Evolutionary conservation across 2,797 vertebrate species (phyloP), one percentile per base, ranked within the genome.

Genomic region (Graptemys geographica): DNA sequence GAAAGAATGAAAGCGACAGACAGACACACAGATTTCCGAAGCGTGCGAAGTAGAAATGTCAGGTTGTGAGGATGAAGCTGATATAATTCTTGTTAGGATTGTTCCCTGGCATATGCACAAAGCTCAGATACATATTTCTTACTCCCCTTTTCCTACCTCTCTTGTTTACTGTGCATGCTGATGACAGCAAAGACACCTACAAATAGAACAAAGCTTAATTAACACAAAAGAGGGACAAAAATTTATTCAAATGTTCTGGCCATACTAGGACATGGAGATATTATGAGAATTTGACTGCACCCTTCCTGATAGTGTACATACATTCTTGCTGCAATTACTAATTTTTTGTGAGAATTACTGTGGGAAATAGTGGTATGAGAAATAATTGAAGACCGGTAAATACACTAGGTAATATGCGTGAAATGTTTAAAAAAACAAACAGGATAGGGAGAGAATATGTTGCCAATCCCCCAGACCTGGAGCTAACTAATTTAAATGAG

Each of bases 1-100:
- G 62, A 65, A 65, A 65, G 69, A 23, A 41, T 10, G 6, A 72
- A 72, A 72, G 69, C 25, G 5, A 72, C 5, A 72, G 18, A 11
- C 33, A 47, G 5, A 79, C 89, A 89, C 5, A 57, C 78, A 2
- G 55, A 49, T 65, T 76, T 52, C 37, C 15, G 25, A 81, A 62
- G 0, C 0, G 19, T 52, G 15, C 0, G 1, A 86, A n/a, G 28
- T 62, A 13, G 15, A 72, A 76, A n/a, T 5, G 44, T 0, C 28
- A 23, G 15, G 10, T 10, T 59, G 53, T 53, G 51, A 15, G 18
- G 27, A 1, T 51, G 57, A 0, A 0, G 27, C 31, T 56, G 44
- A 44, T 51, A 7, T 7, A 44, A 62, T 12, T 84, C 12, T 1
- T 3, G 0, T 16, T 1, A 84, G 11, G 8, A 16, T 0, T 0